Evolutionary conservation across 2,888 invertebrate genomes (phyloP).

Genomic region (Zygogramma bicolorata): DNA sequence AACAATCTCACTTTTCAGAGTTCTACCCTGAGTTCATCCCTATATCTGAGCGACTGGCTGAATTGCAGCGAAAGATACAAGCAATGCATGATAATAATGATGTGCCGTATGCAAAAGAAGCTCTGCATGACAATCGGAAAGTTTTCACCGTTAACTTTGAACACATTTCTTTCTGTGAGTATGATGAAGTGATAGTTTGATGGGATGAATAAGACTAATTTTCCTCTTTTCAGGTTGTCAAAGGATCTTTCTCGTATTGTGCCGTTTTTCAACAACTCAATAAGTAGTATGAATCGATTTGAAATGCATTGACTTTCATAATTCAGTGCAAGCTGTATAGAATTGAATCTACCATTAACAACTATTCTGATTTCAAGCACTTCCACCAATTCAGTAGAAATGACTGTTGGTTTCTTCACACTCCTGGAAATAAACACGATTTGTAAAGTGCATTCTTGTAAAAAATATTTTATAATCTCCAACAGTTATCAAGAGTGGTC

Average conservation of each 20-base stretch:
- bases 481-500: too few species aligned
- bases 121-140: constrained; percentile 15
- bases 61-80: constrained; percentile 14
- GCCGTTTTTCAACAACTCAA: constrained; percentile 10
- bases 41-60: constrained; percentile 13
- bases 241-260: constrained; percentile 11
- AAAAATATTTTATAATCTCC: too few species aligned
- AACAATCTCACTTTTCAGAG: background rate
- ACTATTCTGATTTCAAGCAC: too few species aligned
- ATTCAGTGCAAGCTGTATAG: too few species aligned
- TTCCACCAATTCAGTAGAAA: too few species aligned
- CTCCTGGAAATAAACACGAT: too few species aligned
- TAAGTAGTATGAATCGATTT: background rate
- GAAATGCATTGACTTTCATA: too few species aligned
- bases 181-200: background rate
- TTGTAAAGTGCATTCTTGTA: too few species aligned
- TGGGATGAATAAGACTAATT: background rate
- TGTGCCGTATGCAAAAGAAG: constrained; percentile 15
- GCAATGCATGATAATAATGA: constrained; percentile 13
- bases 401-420: too few species aligned
- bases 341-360: too few species aligned
- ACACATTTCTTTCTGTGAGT: constrained; percentile 16
- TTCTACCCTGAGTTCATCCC: background rate
- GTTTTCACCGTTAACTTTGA: constrained; percentile 15
- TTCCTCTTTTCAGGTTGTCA: background rate